A percentile compares a stretch with the other conserved stretches of the same genome.
These are phyloP conservation scores for Python bivittatus DNA, from an alignment of 2,113 vertebrate genomes.

Conservation along the genomic window DNA sequence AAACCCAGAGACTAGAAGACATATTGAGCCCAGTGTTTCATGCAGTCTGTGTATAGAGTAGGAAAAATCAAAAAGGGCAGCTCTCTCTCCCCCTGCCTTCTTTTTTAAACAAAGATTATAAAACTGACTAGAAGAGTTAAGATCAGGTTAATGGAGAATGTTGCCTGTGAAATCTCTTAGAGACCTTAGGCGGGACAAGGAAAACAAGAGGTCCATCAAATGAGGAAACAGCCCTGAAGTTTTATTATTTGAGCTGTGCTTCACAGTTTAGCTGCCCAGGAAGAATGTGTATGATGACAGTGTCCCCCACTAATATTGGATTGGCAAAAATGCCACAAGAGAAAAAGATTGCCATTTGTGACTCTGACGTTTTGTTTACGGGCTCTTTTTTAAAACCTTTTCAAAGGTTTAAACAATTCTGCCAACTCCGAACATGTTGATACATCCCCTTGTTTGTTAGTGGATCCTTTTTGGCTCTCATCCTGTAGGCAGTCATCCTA, in stretches of 20 bases:
- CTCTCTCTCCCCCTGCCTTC: too few relatives aligned
- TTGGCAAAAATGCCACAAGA: background rate
- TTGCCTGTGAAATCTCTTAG: background rate
- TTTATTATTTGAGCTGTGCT: background rate
- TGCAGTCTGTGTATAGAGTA: too few relatives aligned
- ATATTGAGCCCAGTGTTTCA: too few relatives aligned
- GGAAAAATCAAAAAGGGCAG: too few relatives aligned
- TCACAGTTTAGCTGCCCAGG: background rate
- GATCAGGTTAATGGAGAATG: background rate
- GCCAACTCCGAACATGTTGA: background rate
- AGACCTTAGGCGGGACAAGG: background rate
- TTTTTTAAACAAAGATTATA: too few relatives aligned
- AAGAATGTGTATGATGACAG: background rate
- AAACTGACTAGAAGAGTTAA: background rate
- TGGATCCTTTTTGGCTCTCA: background rate
- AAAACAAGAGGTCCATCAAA: background rate
- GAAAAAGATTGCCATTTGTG: background rate
- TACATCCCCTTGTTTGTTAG: background rate
- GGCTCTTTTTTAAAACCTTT: background rate
- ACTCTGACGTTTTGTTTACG: background rate
- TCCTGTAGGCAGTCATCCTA: background rate
- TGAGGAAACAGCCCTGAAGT: background rate
- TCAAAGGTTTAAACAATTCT: background rate
- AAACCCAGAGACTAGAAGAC: too few relatives aligned
- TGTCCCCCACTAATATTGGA: background rate